Base-by-base conservation (phyloP, 2,797 vertebrate species). In the Hipposideros larvatus region DNA sequence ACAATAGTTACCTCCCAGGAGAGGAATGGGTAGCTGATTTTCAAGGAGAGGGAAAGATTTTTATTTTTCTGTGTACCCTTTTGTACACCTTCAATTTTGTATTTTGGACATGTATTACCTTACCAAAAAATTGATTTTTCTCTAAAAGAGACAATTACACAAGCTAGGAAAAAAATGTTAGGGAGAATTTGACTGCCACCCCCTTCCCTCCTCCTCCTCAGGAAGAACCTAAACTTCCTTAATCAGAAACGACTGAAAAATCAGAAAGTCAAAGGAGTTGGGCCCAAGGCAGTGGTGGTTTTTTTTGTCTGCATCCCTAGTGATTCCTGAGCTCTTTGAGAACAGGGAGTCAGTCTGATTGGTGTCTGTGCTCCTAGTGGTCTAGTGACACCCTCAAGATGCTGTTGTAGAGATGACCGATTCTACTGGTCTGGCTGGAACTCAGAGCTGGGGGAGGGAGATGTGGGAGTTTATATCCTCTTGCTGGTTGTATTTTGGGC, bases 61-160 rank as follows among this genome's bases (percentile, higher is more conserved):
- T 77, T 28, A 37, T 75, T 11, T 7, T 65, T 37, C 11, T 15
- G 8, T 51, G 34, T 43, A 11, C 8, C 46, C 34, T 92, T 88
- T 89, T 89, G 31, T 46, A 87, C 13, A 18, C 63, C 78, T 92
- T 63, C 28, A 61, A 13, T 61, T 92, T 92, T 89, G 59, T 86
- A 53, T 37, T 74, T 90, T 94, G 78, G 59, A 70, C 24, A 51
- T 65, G 19, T 82, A 55, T 63, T 82, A 68, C 24, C 91, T 55
- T 46, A 75, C 10, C 24, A 37, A 66, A 61, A 59, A 57, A 4
- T 10, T 31, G 34, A n/a, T 68, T 88, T 88, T 83, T 84, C 24
- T 91, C 92, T 92, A 88, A 80, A 80, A 90, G 48, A 85, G n/a
- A 37, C 41, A 55, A 83, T 71, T 83, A 77, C 10, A 31, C 57